Conservation (phyloP, 2,113 vertebrate species). For the Tyto alba region DNA sequence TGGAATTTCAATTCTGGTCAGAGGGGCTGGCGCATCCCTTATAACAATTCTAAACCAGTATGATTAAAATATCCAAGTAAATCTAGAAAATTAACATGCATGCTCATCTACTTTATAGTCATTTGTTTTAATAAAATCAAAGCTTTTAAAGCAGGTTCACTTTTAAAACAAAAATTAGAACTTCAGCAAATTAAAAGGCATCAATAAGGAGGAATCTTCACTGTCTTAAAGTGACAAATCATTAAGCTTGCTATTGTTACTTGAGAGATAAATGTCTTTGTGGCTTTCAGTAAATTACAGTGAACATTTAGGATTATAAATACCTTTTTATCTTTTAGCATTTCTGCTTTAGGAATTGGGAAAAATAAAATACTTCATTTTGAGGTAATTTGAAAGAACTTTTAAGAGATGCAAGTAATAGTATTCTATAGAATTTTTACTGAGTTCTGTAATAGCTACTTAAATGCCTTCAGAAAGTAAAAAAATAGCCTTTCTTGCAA, state of each 20-base stretch:
- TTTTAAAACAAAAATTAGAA: neutral
- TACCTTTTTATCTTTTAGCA: neutral
- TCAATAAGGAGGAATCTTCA: neutral
- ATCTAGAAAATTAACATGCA: neutral
- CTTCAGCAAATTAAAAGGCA: neutral
- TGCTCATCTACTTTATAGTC: neutral
- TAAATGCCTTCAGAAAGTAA: neutral
- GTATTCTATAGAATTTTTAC: neutral
- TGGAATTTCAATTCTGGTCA: neutral
- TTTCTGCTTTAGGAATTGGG: neutral
- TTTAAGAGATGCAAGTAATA: neutral
- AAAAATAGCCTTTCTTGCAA: neutral
- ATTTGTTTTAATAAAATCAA: neutral
- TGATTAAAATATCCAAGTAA: accelerated
- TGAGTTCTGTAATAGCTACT: neutral
- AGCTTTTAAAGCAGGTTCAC: neutral
- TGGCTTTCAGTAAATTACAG: neutral
- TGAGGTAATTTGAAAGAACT: neutral
- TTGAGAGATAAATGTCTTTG: neutral
- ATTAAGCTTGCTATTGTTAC: neutral
- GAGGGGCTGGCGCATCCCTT: too few relatives aligned
- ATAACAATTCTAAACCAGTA: neutral
- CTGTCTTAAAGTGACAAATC: neutral
- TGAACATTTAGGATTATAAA: neutral
- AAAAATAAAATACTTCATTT: neutral